Percentiles rank a stretch among this genome's conserved stretches.
phyloP scores from a whole-genome alignment of 1,140 invertebrate species.

The Drosophila subobscura region DNA sequence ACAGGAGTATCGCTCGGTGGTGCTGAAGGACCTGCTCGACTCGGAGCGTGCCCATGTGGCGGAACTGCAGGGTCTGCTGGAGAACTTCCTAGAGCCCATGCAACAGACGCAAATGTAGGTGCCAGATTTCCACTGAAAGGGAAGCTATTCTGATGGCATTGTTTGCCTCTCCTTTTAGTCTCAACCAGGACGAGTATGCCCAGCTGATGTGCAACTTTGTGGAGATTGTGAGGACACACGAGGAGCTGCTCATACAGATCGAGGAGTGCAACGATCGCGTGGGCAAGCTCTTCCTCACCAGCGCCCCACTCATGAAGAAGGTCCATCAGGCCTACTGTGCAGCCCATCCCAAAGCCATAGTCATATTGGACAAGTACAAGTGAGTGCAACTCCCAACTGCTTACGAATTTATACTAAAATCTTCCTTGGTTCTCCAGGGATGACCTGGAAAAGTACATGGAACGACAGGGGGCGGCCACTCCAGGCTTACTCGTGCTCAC shows the following conservation, averaged over 20 bases:
- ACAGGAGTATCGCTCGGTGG: conserved; percentile 91
- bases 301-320: conserved; percentile 93
- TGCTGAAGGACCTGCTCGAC: conserved; percentile 96
- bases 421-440: conserved; percentile 86
- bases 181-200: conserved; percentile 93
- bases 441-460: conserved; percentile 94
- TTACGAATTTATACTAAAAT: not conserved
- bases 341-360: conserved; percentile 96
- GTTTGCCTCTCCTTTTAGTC: conserved; percentile 85
- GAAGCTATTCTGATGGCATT: not conserved
- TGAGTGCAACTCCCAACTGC: conserved; percentile 83
- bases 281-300: conserved; percentile 94
- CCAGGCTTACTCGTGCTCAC: conserved; percentile 95
- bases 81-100: conserved; percentile 93
- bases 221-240: conserved; percentile 93
- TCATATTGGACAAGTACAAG: conserved; percentile 95
- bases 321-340: conserved; percentile 95
- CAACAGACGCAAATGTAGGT: conserved; percentile 94
- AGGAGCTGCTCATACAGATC: conserved; percentile 90
- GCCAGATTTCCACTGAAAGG: no score
- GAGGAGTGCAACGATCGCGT: conserved; percentile 94
- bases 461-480: conserved; percentile 90
- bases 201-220: conserved; percentile 94
- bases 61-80: conserved; percentile 93
- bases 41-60: conserved; percentile 95